Percentiles rank a stretch among this genome's conserved stretches.
Evolutionary conservation across 2,797 vertebrate genomes (phyloP).

Genomic region (Sitta carolinensis): DNA sequence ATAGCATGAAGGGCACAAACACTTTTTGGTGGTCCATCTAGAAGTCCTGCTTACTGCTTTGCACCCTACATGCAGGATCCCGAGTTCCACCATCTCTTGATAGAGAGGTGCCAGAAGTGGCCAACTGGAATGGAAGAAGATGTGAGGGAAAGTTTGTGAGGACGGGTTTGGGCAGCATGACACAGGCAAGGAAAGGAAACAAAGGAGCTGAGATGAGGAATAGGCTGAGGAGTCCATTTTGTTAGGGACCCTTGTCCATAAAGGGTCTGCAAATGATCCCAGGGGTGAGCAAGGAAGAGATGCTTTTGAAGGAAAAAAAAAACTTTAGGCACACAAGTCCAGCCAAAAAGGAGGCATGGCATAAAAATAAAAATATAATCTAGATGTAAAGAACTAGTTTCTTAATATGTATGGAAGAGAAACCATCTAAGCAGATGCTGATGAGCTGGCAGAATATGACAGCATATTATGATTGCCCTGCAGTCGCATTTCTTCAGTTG

Average conservation of each 20-base stretch:
- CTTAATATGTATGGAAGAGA: not conserved
- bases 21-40: not conserved
- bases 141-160: not conserved
- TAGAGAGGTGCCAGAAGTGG: not conserved
- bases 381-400: not conserved
- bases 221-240: not conserved
- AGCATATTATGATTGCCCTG: not conserved
- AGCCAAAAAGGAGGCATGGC: not conserved
- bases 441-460: not conserved
- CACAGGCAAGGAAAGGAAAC: not conserved
- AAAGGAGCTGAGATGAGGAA: not conserved
- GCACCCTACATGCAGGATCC: not conserved
- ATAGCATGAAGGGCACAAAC: not conserved
- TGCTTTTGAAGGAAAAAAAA: not conserved
- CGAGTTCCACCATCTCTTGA: not conserved
- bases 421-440: not conserved
- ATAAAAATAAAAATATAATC: not conserved
- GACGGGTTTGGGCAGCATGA: not conserved
- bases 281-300: not conserved
- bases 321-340: not conserved
- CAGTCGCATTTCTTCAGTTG: not conserved
- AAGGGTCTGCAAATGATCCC: not conserved
- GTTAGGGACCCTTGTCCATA: not conserved
- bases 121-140: not conserved
- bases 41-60: not conserved